Evolutionary conservation across 2,888 invertebrate species (phyloP), one percentile per base, ranked within the genome.

Genomic region (Agrilus mali): DNA sequence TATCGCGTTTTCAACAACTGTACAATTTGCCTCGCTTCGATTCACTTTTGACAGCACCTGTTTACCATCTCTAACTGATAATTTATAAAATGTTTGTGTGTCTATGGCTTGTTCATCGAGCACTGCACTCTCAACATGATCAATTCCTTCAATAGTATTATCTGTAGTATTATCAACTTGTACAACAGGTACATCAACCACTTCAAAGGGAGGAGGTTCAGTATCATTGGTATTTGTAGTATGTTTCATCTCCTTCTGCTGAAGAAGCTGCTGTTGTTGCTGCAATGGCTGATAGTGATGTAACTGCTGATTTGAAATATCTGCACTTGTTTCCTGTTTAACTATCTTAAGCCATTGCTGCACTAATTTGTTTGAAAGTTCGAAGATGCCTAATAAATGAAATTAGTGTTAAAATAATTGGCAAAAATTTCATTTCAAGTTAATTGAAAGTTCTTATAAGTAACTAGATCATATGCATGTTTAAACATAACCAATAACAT

Each of bases 341-440:
- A 93, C 89, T 44, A 89, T 83, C 64, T 83, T 83, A 55, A 92
- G 72, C 93, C 93, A 93, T 61, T 86, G 85, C 59, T 89, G 86
- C 22, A 93, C 92, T 45, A 93, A 72, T 56, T 82, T 80, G 44
- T 79, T 76, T 12, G 93, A 87, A 55, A 89, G 68, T 44, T 78
- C 75, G 60, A 84, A 77, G 44, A 89, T 82, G 60, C 75, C 87
- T 87, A 69, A 55, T 74, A 73, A 47, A 52, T 36, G 43, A 45
- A 22, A 55, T 34, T 39, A 4, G n/a, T 13, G 40, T 33, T 34
- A 36, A 14, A 38, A 40, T n/a, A 36, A n/a, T 20, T 42, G 20
- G 5, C 5, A 20, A 20, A 6, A 4, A 20, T 6, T 20, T 4
- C 20, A 20, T 5, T 6, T 20, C 4, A 20, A 20, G 20, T 20